Base-by-base conservation (phyloP, 2,797 vertebrate genomes). In the Alectoris magna region DNA sequence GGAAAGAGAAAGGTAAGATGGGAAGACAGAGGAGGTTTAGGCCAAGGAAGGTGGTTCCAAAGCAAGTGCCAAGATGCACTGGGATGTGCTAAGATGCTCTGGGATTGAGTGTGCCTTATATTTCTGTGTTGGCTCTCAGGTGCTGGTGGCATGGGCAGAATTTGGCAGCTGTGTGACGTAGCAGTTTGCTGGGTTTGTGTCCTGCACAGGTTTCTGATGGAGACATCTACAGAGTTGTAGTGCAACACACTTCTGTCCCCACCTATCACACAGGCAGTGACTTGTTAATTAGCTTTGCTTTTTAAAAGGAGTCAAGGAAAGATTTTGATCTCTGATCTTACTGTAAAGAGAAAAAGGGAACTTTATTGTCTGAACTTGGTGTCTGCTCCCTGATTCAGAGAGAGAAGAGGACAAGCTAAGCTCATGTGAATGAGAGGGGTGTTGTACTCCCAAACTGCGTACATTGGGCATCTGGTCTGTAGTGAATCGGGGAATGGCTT, bases 241-340 rank as follows among this genome's bases (percentile, higher is more conserved):
- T 51, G 27, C 80, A 51, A 2, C 0, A 0, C 44, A 17, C 11
- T 0, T 63, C 58, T 71, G 11, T 82, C 56, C 53, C 31, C 64
- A 82, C 60, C 26, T 82, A 0, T 38, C 63, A 21, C 68, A 56
- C 64, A 78, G 71, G 48, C 51, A 67, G 67, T 70, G 82, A 69
- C 79, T 85, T 87, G 46, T 76, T 83, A 51, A 43, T 10, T 51
- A 86, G 56, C 64, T 90, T 74, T 84, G 22, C 0, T 79, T 76
- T 87, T 67, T 13, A 6, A 74, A 79, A 75, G 29, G 11, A 74
- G 13, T 56, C 53, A 22, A 55, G 74, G 63, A 91, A 60, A 79
- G 69, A 48, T 14, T 34, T 16, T 44, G 2, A 64, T 88, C 13
- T 0, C 11, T 80, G 16, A 63, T 71, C 58, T 79, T 84, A 34